A percentile compares a stretch with the other conserved stretches of the same genome.
phyloP scores from a whole-genome alignment of 1,140 invertebrate species.

The Bombus impatiens region DNA sequence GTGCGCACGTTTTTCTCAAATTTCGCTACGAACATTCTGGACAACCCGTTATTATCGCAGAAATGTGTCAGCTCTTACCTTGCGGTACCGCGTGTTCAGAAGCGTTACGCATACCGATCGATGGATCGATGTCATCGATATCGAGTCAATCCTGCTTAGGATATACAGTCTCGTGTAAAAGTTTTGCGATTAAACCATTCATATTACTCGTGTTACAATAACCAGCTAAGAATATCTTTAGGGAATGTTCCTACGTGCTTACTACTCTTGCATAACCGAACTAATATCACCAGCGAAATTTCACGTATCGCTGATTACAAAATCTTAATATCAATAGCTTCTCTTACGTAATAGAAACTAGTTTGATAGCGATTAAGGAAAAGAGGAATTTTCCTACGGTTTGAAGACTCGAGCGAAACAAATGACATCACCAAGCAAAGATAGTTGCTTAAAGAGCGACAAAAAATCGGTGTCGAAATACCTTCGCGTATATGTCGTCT shows the following conservation, averaged over 20 bases:
- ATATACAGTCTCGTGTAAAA: background rate
- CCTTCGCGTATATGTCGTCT: slow-evolving; percentile 74
- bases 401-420: background rate
- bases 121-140: slow-evolving; percentile 4
- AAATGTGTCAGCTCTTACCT: background rate
- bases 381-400: background rate
- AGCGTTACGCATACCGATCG: background rate
- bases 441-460: background rate
- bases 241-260: background rate
- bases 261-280: background rate
- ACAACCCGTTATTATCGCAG: background rate
- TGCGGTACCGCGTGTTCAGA: background rate
- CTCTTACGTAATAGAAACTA: too few species aligned
- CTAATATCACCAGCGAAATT: background rate
- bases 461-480: slow-evolving; percentile 37
- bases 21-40: background rate
- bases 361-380: background rate
- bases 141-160: background rate
- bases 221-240: background rate
- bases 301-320: too few species aligned
- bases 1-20: background rate
- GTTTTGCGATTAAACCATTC: background rate
- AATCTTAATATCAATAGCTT: too few species aligned
- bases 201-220: background rate
- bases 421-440: background rate